phyloP scores from a whole-genome alignment of 2,888 invertebrate genomes.

The Oithona nana region DNA sequence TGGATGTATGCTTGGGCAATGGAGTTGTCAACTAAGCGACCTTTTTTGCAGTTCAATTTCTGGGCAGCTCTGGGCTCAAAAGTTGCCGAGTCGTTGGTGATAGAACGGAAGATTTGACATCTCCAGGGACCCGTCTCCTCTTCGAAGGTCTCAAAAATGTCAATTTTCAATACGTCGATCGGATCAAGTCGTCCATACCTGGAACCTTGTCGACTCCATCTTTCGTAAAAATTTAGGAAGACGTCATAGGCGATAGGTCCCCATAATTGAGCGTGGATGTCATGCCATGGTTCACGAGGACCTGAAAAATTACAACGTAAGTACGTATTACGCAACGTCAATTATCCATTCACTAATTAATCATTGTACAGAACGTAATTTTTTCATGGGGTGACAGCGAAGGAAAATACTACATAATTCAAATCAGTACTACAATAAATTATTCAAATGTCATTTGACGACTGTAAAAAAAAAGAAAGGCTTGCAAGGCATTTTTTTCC shows the following conservation, averaged over 20 bases:
- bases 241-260: constrained; percentile 21
- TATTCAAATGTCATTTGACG: too few relatives aligned
- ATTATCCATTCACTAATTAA: too few relatives aligned
- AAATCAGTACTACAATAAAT: too few relatives aligned
- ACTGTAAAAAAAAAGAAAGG: too few relatives aligned
- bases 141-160: background rate
- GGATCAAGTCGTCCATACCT: background rate
- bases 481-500: too few relatives aligned
- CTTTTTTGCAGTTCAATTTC: constrained; percentile 19
- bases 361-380: too few relatives aligned
- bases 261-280: constrained; percentile 20
- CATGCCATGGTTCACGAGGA: constrained; percentile 21
- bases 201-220: constrained; percentile 19
- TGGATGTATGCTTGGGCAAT: constrained; percentile 21
- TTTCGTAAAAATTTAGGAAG: constrained; percentile 20
- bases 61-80: constrained; percentile 18
- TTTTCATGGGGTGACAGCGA: too few relatives aligned
- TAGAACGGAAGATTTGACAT: constrained; percentile 21
- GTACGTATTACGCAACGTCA: too few relatives aligned
- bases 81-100: constrained; percentile 20
- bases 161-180: background rate
- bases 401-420: too few relatives aligned
- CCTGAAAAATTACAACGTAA: constrained; percentile 10
- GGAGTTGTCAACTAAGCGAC: constrained; percentile 20
- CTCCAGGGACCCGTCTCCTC: constrained; percentile 6